These are phyloP conservation scores for Homarus americanus DNA, from an alignment of 1,140 invertebrate species.

Conservation along the genomic window DNA sequence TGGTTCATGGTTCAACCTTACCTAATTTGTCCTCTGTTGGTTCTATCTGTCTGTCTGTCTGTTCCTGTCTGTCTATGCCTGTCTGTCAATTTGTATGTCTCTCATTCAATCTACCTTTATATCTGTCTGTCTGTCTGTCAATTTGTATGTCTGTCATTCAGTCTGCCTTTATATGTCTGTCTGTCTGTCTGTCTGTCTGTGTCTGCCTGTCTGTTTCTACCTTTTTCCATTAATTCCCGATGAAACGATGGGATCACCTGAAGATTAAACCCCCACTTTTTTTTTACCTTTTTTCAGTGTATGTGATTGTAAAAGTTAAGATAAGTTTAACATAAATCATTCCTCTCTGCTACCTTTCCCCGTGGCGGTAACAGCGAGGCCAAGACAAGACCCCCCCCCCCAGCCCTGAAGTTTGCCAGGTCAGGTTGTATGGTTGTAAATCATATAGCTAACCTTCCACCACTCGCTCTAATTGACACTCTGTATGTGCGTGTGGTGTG, in stretches of 20 bases:
- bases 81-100: not conserved
- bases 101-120: not conserved
- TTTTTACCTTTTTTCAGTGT: too few species aligned
- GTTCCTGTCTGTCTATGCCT: too few species aligned
- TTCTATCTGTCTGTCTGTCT: not conserved
- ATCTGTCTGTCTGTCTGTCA: too few species aligned
- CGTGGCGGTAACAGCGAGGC: not conserved
- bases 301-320: too few species aligned
- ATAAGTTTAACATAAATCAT: constrained; percentile 35
- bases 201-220: not conserved
- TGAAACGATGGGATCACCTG: too few species aligned
- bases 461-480: constrained; percentile 51
- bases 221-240: too few species aligned
- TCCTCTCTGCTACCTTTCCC: not conserved
- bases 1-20: not conserved
- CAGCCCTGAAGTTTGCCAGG: constrained; percentile 51
- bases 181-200: not conserved
- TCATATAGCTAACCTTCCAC: constrained; percentile 37
- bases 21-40: not conserved
- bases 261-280: too few species aligned
- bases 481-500: constrained; percentile 26
- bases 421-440: constrained; percentile 55
- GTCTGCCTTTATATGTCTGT: not conserved
- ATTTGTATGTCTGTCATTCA: too few species aligned
- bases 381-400: not conserved